Evolutionary conservation across 2,888 invertebrate species (phyloP), one percentile per base, ranked within the genome.

Genomic region (Euspilapteryx auroguttella): DNA sequence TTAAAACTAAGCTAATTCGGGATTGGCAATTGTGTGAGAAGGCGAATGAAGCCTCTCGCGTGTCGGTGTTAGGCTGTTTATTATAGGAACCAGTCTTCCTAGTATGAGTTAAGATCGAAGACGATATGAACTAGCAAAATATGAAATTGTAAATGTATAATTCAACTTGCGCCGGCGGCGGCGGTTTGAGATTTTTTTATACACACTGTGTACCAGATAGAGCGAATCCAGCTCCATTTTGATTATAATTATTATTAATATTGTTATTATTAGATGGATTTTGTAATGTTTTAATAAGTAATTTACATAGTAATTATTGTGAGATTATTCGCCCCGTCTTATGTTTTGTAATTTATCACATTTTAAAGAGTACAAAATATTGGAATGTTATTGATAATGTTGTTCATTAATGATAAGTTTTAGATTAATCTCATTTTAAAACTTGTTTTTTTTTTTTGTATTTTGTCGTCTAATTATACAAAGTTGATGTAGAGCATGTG

Each of bases 311-410:
- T 66, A 64, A 64, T 58, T 63, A 64, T 65, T 68, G 61, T 58
- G 69, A 63, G 64, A 59, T 55, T 61, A 53, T 52, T 55, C 54
- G 47, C 58, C 40, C 45, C 49, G 58, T 62, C 63, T 47, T 55
- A 50, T 58, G 63, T 68, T 71, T 73, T 69, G 66, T 73, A 69
- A 71, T 71, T 73, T 73, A 71, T 71, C 65, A 65, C 68, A 68
- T 69, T 71, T 71, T 69, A 69, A 64, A 71, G 69, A 71, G 71
- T 71, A 73, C 68, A 69, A 73, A 71, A 64, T 73, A 71, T 73
- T 66, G 66, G 69, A 66, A 68, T 66, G 73, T 73, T 73, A 69
- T 66, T 26, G 47, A 57, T 65, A 66, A 66, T 66, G 64, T 73
- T 73, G 68, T 69, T 73, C 61, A 49, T 52, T 69, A 64, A 62